phyloP scores from a whole-genome alignment of 2,797 vertebrate genomes.

The Sebastes iracundus region DNA sequence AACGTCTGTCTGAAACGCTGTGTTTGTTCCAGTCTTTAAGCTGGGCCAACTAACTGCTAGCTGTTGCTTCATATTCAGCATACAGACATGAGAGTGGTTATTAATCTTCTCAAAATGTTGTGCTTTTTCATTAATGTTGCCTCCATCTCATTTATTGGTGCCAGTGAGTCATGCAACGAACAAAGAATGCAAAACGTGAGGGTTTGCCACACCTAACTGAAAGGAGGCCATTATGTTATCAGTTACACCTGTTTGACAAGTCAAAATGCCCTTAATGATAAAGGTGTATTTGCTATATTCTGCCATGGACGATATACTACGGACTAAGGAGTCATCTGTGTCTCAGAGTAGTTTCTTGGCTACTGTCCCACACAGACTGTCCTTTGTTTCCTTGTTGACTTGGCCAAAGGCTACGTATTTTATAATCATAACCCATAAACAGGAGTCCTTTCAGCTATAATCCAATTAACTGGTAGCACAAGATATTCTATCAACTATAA shows the following conservation, averaged over 20 bases:
- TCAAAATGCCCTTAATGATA: not conserved
- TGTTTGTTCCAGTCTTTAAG: not conserved
- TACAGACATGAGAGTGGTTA: not conserved
- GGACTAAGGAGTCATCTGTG: conserved; percentile 13
- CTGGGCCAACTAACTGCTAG: not conserved
- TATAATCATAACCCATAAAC: conserved; percentile 18
- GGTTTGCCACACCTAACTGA: not conserved
- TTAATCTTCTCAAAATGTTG: not conserved
- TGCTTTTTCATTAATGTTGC: not conserved
- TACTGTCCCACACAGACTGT: conserved; percentile 26
- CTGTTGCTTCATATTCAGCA: not conserved
- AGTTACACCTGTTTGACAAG: not conserved
- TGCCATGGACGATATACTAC: not conserved
- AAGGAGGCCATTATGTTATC: not conserved
- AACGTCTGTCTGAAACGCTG: no score
- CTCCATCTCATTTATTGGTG: not conserved
- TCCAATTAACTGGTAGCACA: not conserved
- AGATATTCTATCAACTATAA: not conserved
- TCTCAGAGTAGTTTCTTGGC: conserved; percentile 1
- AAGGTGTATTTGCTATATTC: not conserved
- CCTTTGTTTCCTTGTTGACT: conserved; percentile 19
- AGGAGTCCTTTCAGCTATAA: conserved; percentile 10
- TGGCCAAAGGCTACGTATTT: conserved; percentile 19
- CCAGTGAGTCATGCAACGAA: not conserved
- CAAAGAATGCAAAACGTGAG: not conserved